Conservation (phyloP, 2,888 invertebrate species). For the Torymus tubicola region DNA sequence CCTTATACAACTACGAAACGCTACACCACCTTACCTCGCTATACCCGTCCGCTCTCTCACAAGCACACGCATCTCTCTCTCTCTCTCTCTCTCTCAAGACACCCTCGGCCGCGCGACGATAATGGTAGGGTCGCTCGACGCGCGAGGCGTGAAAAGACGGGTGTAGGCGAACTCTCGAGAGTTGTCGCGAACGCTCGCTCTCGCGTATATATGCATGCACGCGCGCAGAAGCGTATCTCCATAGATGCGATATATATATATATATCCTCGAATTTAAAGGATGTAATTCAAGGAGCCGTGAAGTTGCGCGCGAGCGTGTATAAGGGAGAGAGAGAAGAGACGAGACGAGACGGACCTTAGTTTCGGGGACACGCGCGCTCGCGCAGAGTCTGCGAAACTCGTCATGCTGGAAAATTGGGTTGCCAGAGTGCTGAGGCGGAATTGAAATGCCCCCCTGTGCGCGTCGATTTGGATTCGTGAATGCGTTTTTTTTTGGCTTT, state of each 20-base stretch:
- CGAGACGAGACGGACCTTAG: too few species aligned
- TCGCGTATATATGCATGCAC: too few species aligned
- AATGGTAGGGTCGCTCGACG: conserved; percentile 9
- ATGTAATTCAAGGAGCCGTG: conserved; percentile 39
- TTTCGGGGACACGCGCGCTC: too few species aligned
- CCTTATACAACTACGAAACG: too few species aligned
- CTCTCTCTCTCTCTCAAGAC: background rate
- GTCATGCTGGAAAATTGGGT: background rate
- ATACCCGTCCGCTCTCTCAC: too few species aligned
- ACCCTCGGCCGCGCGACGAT: background rate
- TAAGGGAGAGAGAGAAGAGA: too few species aligned
- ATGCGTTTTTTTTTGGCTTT: too few species aligned
- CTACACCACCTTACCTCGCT: too few species aligned
- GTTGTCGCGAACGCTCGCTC: too few species aligned
- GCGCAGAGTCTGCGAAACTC: background rate
- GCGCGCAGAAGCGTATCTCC: too few species aligned
- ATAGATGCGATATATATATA: too few species aligned
- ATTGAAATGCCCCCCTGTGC: background rate
- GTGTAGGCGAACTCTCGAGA: background rate
- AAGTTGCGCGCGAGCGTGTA: conserved; percentile 13
- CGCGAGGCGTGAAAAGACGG: conserved; percentile 27
- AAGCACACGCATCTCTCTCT: too few species aligned
- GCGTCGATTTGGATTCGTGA: background rate
- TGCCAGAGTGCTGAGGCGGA: background rate
- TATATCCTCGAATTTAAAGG: conserved; percentile 23